These are phyloP conservation scores for Enteromius anoplus DNA, from an alignment of 2,797 vertebrate species.

Conservation along the genomic window DNA sequence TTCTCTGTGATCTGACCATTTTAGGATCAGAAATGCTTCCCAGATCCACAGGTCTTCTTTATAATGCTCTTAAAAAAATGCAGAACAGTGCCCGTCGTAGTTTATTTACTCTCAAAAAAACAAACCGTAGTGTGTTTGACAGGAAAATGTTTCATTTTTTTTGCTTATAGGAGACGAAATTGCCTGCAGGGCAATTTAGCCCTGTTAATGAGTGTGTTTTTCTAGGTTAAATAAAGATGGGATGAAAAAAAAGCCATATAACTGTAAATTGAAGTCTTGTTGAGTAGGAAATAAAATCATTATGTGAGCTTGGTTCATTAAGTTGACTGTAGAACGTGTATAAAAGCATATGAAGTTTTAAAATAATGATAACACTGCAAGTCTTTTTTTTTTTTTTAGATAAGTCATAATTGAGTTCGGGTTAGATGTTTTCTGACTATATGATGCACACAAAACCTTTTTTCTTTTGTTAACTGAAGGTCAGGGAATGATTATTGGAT, in stretches of 20 bases:
- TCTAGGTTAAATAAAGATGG: constrained; percentile 7
- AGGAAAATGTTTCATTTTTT: not conserved
- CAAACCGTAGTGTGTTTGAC: not conserved
- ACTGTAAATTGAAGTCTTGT: not conserved
- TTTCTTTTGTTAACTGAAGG: not conserved
- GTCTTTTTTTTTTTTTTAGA: not conserved
- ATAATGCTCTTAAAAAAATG: not conserved
- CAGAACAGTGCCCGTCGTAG: not conserved
- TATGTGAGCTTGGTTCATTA: not conserved
- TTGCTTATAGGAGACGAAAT: not conserved
- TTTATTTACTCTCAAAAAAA: not conserved
- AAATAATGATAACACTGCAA: not conserved
- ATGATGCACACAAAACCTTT: not conserved
- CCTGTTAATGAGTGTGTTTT: constrained; percentile 4
- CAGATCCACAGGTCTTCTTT: not conserved
- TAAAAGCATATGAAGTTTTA: not conserved
- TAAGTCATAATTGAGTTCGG: not conserved
- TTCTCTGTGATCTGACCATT: constrained; percentile 18
- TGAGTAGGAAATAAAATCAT: not conserved
- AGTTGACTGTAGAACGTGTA: not conserved
- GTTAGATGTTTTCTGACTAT: not conserved
- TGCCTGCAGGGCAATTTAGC: not conserved
- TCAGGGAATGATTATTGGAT: not conserved
- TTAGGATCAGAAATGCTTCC: not conserved
- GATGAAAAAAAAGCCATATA: not conserved